Evolutionary conservation across 2,113 vertebrate genomes (phyloP).

Genomic region (Catharus bicknelli): DNA sequence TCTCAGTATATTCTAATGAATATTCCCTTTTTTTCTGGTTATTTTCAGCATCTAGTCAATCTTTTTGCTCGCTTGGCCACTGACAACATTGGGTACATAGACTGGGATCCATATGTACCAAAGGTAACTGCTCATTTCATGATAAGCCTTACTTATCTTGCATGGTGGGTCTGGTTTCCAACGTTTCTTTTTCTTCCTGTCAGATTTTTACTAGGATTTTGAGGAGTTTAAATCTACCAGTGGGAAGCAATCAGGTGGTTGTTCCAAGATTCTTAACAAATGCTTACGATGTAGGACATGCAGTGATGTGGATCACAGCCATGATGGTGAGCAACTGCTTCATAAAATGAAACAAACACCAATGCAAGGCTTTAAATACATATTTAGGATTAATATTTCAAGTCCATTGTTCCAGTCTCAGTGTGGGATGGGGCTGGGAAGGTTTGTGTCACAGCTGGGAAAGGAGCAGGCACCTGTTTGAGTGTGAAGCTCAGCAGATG

Average conservation of each 20-base stretch:
- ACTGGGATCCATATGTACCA: constrained; percentile 96
- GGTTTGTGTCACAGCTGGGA: neutral
- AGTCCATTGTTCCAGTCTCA: neutral
- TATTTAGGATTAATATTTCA: neutral
- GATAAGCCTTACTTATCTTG: neutral
- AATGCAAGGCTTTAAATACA: neutral
- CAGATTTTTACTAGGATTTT: constrained; percentile 97
- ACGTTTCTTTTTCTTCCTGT: neutral
- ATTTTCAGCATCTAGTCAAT: constrained; percentile 89
- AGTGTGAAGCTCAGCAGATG: neutral
- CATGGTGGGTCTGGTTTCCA: neutral
- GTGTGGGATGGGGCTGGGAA: neutral
- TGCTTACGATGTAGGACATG: constrained; percentile 93
- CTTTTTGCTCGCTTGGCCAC: constrained; percentile 94
- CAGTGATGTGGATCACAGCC: constrained; percentile 95
- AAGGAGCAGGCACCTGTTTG: neutral
- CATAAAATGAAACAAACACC: neutral
- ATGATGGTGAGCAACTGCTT: constrained; percentile 86
- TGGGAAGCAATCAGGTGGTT: constrained; percentile 94
- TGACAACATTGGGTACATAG: constrained; percentile 97
- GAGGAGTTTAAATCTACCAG: constrained; percentile 95
- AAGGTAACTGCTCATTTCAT: constrained; percentile 78
- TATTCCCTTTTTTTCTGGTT: neutral
- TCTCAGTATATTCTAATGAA: neutral
- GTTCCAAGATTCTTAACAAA: constrained; percentile 91